Evolutionary conservation across 2,888 invertebrate genomes (phyloP), one percentile per base, ranked within the genome.

Genomic region (Galeopsomyia nigrocyanea): DNA sequence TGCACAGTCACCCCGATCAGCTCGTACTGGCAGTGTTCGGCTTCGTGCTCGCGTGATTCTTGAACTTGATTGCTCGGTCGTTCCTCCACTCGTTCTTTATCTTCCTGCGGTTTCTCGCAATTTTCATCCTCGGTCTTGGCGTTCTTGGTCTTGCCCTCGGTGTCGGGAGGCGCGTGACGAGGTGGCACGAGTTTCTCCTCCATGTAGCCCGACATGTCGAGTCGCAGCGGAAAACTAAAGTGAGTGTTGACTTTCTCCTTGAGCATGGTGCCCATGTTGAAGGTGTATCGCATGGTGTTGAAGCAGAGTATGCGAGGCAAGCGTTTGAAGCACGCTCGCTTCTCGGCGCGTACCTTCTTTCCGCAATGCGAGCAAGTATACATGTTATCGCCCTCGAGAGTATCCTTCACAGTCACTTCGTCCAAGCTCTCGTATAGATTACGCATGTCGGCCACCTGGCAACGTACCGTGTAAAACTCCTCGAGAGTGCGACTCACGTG

Each of bases 241-340:
- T 97, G 97, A 0, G 98, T 98, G 87, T 98, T 98, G 1, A 98
- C 97, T 85, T 98, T 98, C 85, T 98, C 98, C 83, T 97, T 97
- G 74, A 96, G 89, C 97, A 98, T 97, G 0, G 98, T 98, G 47
- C 97, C 90, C 97, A 98, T 97, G 87, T 98, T 98, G 88, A 98
- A 98, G 0, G 97, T 96, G 82, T 98, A 98, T 39, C 98, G 90
- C 97, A 98, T 97, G 0, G 97, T 98, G 87, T 98, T 98, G 87
- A 98, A 97, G 84, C 97, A 97, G 26, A 98, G 88, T 75, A 98
- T 97, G 77, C 94, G 93, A 0, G 98, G 98, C 31, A 98, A 88
- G 82, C 95, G 95, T 86, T 96, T 97, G 86, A 98, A 97, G 85
- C 97, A 97, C 0, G 97, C 97, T 77, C 95, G 92, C 86, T 98